phyloP scores from a whole-genome alignment of 2,797 vertebrate species.

The Urocyon cinereoargenteus region DNA sequence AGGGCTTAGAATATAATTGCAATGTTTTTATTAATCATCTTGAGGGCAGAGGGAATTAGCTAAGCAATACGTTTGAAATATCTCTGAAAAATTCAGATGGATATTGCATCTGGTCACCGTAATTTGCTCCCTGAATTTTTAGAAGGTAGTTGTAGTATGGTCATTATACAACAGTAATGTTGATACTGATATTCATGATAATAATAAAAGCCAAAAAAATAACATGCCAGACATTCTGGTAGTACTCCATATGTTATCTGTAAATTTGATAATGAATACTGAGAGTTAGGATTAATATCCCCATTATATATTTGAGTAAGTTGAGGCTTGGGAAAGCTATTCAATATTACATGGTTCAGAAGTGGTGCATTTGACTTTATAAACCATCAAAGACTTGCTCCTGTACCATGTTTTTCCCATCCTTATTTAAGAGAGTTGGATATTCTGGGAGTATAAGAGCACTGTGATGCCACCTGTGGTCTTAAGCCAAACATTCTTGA shows the following conservation, averaged over 20 bases:
- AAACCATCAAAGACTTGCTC: background rate
- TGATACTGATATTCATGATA: background rate
- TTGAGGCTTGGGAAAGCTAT: background rate
- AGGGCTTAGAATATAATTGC: constrained; percentile 57
- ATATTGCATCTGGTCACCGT: constrained; percentile 20
- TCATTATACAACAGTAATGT: background rate
- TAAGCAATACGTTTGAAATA: constrained; percentile 24
- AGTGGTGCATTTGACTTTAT: background rate
- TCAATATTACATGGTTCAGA: background rate
- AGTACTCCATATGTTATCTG: background rate
- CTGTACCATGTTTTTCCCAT: background rate
- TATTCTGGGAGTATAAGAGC: background rate
- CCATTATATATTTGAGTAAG: background rate
- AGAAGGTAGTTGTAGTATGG: constrained; percentile 22
- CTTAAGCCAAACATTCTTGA: background rate
- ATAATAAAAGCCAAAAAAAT: constrained; percentile 21
- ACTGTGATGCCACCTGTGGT: background rate
- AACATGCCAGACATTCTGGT: background rate
- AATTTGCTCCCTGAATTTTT: constrained; percentile 30
- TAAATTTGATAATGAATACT: constrained; percentile 41
- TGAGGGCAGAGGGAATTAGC: constrained; percentile 13
- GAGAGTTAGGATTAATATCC: background rate
- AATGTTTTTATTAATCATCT: constrained; percentile 69
- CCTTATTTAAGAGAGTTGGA: background rate
- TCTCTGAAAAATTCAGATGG: constrained; percentile 39